Evolutionary conservation across 2,797 vertebrate species (phyloP), one percentile per base, ranked within the genome.

Genomic region (Anolis apletophallus): DNA sequence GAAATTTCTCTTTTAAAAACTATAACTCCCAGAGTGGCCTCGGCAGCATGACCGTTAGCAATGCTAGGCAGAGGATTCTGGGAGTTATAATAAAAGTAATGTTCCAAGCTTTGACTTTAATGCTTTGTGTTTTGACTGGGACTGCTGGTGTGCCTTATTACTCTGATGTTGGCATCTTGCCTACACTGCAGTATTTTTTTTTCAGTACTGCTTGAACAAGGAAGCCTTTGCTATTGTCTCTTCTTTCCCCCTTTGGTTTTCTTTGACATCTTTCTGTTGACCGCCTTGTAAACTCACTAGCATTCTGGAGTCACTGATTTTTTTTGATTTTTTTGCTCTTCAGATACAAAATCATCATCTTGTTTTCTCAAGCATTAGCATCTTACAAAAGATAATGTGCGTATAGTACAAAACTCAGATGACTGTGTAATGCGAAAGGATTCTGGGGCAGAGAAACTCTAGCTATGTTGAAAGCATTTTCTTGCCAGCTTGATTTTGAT

Each of bases 181-280:
- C 83, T 85, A 34, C 83, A 85, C 80, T 86, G 57, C 71, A 81
- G 85, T 55, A 86, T 32, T 14, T 81, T 74, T 81, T 74, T 52
- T 59, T 81, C n/a, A 17, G 57, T 34, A 61, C 61, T 77, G 68
- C 61, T 40, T 55, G 13, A 77, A 36, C 23, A 46, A 69, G 52
- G 13, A 75, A 50, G 59, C 23, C 12, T 69, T 78, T 55, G 23
- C 46, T 55, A 67, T 80, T 80, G 17, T 34, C 21, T 36, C 13
- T 1, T 34, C 40, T 59, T 46, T 14, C 10, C 23, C 26, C 36
- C 19, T 26, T 74, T 7, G 29, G 64, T 69, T 40, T 16, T 46
- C 13, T 75, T 77, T 68, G 17, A 26, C 32, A 69, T 26, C 52
- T 76, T 68, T 87, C 61, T 69, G 34, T 32, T 69, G 74, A 46